phyloP scores from a whole-genome alignment of 1,140 invertebrate genomes.

The Sycophaga agraensis region DNA sequence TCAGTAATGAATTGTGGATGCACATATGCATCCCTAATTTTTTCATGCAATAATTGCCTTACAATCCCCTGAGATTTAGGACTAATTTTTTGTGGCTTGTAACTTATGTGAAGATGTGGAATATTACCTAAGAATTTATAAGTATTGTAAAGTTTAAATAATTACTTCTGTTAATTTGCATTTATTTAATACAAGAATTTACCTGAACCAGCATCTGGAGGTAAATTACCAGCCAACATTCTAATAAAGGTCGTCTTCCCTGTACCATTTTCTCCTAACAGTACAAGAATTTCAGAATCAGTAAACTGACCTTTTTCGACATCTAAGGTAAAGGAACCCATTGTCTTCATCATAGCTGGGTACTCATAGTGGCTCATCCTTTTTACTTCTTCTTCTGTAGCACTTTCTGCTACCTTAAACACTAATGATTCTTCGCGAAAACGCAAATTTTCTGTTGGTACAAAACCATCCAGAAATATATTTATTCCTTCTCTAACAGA shows the following conservation, averaged over 20 bases:
- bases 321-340: slow-evolving; percentile 80
- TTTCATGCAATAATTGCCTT: slow-evolving; percentile 88
- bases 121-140: slow-evolving; percentile 65
- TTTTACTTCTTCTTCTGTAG: slow-evolving; percentile 96
- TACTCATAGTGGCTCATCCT: slow-evolving; percentile 96
- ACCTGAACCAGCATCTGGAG: slow-evolving; percentile 85
- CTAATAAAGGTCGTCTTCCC: slow-evolving; percentile 99
- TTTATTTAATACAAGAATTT: slow-evolving; percentile 24
- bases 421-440: slow-evolving; percentile 95
- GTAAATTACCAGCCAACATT: slow-evolving; percentile 94
- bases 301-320: slow-evolving; percentile 94
- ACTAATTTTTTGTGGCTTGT: slow-evolving; percentile 99
- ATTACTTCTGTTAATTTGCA: neutral
- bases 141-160: neutral
- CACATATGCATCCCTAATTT: slow-evolving; percentile 94
- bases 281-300: slow-evolving; percentile 98
- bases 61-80: slow-evolving; percentile 96
- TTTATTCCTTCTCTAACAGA: slow-evolving; percentile 99
- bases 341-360: slow-evolving; percentile 81
- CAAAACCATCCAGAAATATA: slow-evolving; percentile 99
- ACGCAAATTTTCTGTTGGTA: slow-evolving; percentile 98
- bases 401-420: slow-evolving; percentile 98
- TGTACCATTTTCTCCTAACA: slow-evolving; percentile 98
- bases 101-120: slow-evolving; percentile 95
- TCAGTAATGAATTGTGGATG: slow-evolving; percentile 99